phyloP scores from a whole-genome alignment of 2,113 vertebrate species.

The Oceanodroma tethys region DNA sequence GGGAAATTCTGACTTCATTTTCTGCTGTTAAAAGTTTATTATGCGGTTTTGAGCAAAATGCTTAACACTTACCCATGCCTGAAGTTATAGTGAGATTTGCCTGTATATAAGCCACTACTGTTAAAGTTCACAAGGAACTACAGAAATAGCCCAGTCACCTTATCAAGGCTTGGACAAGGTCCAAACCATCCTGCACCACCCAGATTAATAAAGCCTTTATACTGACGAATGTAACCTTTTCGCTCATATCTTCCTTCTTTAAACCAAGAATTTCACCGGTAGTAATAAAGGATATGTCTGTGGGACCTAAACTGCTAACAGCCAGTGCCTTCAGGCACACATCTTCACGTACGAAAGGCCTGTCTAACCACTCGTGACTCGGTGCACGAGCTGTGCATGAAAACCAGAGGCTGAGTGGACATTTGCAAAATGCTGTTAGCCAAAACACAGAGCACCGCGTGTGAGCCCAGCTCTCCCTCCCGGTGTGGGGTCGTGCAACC shows the following conservation, averaged over 20 bases:
- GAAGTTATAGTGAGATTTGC: neutral
- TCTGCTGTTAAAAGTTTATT: neutral
- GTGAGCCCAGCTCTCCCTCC: neutral
- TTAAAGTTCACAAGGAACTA: neutral
- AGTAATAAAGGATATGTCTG: neutral
- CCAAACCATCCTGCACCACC: neutral
- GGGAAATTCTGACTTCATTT: neutral
- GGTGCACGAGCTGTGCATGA: accelerated
- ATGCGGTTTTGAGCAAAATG: neutral
- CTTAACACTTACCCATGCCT: neutral
- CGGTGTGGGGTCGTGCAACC: accelerated
- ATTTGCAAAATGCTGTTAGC: neutral
- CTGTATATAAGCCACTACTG: neutral
- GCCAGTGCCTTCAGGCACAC: neutral
- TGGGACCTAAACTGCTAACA: neutral
- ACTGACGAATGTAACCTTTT: neutral
- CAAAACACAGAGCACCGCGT: neutral
- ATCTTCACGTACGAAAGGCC: neutral
- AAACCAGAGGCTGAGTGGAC: neutral
- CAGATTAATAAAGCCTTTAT: neutral
- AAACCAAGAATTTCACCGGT: neutral
- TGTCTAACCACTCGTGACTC: accelerated
- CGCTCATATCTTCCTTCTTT: neutral
- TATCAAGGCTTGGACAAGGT: neutral
- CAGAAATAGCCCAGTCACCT: neutral